Evolutionary conservation across 2,113 vertebrate species (phyloP), one percentile per base, ranked within the genome.

Genomic region (Pholis gunnellus): DNA sequence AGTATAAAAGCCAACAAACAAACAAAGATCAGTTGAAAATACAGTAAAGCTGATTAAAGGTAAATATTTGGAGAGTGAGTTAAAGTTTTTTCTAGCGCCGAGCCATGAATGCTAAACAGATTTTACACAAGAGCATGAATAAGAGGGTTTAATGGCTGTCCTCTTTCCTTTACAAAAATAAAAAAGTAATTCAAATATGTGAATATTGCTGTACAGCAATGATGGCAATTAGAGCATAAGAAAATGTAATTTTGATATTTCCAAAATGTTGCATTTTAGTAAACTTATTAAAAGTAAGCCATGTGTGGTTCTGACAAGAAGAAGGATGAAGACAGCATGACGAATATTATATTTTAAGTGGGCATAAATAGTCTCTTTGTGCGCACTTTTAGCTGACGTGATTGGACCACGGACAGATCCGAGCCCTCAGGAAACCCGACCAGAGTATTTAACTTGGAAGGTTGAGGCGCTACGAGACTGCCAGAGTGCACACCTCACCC

Each of bases 381-480:
- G 79, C 81, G 82, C 48, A 44, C 46, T 81, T 88, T 84, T 57
- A 75, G 65, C 80, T 86, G 87, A 86, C 64, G 52, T 87, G 88
- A 91, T 87, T 90, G 84, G 81, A 87, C 71, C 79, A 82, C 54
- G 85, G 84, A 69, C 88, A 61, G 75, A 89, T 81, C 72, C 70
- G 60, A 44, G 34, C 61, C 31, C 83, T 90, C 70, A 60, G 84
- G 81, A 90, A 93, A 91, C 81, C 75, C 29, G 64, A 90, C 76
- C 86, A 79, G 70, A 88, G 75, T 92, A 84, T 94, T 95, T 93
- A 76, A 75, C 83, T 94, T 93, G 90, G 93, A 95, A 75, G 74
- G 77, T 27, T 6, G 74, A 92, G 76, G 79, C 78, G 81, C 89
- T 72, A 6, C 40, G 81, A 90, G 88, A 87, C 74, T 72, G 70